A percentile compares a stretch with the other conserved stretches of the same genome.
Evolutionary conservation across 2,888 invertebrate species (phyloP).

Genomic region (Drosophila siamana): DNA sequence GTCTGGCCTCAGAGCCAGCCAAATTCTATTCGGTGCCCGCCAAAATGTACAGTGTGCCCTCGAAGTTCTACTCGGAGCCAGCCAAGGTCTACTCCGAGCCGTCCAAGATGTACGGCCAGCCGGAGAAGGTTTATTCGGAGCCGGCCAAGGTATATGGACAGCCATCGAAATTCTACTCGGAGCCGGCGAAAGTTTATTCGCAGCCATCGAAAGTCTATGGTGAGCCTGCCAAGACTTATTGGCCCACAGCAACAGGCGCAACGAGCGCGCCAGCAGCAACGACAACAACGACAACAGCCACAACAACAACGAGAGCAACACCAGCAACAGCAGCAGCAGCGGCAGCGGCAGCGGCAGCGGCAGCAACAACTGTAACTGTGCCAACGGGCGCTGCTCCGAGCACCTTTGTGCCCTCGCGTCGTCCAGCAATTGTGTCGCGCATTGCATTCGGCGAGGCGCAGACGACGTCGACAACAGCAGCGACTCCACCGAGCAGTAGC

Average conservation of each 20-base stretch:
- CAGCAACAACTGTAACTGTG: slow-evolving; percentile 43
- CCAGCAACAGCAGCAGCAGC: slow-evolving; percentile 20
- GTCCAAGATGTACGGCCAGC: slow-evolving; percentile 86
- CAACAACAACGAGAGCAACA: slow-evolving; percentile 7
- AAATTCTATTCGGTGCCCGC: slow-evolving; percentile 86
- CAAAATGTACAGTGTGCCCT: slow-evolving; percentile 87
- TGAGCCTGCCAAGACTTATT: slow-evolving; percentile 86
- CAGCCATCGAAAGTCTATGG: slow-evolving; percentile 87
- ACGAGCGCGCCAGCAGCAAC: slow-evolving; percentile 47
- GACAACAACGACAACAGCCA: slow-evolving; percentile 12
- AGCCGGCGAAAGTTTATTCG: slow-evolving; percentile 87
- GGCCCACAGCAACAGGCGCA: slow-evolving; percentile 81
- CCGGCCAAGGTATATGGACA: slow-evolving; percentile 87
- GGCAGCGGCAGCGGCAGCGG: slow-evolving; percentile 16
- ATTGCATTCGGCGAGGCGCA: slow-evolving; percentile 83
- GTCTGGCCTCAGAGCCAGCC: slow-evolving; percentile 83
- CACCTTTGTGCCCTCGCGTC: slow-evolving; percentile 74
- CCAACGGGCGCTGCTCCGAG: slow-evolving; percentile 56
- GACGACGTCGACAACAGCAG: slow-evolving; percentile 47
- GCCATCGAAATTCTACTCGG: slow-evolving; percentile 88
- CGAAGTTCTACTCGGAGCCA: slow-evolving; percentile 86
- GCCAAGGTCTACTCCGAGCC: slow-evolving; percentile 87
- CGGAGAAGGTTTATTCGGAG: slow-evolving; percentile 86
- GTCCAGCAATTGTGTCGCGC: slow-evolving; percentile 83
- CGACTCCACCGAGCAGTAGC: slow-evolving; percentile 43